Evolutionary conservation across 2,888 invertebrate species (phyloP).

Genomic region (Pteria penguin): DNA sequence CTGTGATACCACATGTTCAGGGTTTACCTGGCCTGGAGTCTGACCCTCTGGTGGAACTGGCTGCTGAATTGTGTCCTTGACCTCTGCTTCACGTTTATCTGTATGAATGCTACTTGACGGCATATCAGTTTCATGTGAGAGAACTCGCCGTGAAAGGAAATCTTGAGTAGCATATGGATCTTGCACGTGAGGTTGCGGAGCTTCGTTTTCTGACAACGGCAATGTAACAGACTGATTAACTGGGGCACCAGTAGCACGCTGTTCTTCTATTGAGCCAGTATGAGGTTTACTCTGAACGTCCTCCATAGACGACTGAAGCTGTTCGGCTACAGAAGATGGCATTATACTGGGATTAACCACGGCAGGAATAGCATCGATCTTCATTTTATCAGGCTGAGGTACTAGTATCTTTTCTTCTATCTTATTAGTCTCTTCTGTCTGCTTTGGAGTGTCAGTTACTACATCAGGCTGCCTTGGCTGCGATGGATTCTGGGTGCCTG

Average conservation of each 20-base stretch:
- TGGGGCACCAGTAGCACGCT: neutral
- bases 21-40: neutral
- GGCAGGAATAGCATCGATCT: neutral
- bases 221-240: constrained; percentile 10
- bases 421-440: neutral
- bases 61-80: neutral
- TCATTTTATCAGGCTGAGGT: neutral
- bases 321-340: constrained; percentile 26
- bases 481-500: too few relatives aligned
- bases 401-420: neutral
- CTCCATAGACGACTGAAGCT: constrained; percentile 36
- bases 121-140: constrained; percentile 48
- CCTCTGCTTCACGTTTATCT: neutral
- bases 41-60: constrained; percentile 20
- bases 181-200: constrained; percentile 3
- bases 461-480: neutral
- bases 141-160: constrained; percentile 59
- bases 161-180: constrained; percentile 54
- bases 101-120: neutral
- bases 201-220: neutral
- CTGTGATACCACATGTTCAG: neutral
- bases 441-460: neutral
- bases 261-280: too few relatives aligned
- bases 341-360: too few relatives aligned
- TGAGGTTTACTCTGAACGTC: neutral